Evolutionary conservation across 2,888 invertebrate species (phyloP), one percentile per base, ranked within the genome.

Genomic region (Agapostemon virescens): DNA sequence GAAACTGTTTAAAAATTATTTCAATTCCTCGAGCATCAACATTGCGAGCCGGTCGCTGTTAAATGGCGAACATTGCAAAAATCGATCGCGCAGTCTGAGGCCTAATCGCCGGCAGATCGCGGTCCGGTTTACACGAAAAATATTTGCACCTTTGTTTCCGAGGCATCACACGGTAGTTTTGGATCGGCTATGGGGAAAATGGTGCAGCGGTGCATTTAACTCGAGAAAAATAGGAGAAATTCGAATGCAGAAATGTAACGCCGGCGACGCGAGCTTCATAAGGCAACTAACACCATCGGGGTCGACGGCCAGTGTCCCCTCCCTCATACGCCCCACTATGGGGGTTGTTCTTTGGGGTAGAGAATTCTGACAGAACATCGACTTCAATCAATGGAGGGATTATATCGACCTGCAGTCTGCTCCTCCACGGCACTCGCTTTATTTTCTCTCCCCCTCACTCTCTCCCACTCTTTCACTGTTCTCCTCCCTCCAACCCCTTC

Each of bases 381-480:
- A 77, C 81, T 84, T 82, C 82, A 81, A 86, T 86, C 87, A 86
- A 87, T 84, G 87, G 79, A 79, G 84, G 77, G 78, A 84, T 84
- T 83, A 82, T 75, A 76, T 82, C 75, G 83, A 76, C 66, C 72
- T 66, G 73, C 42, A 74, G 72, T 64, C 49, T 78, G 61, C 67
- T 71, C 26, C 49, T 67, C 61, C 61, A 30, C 38, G 30, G 26
- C 38, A 42, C 13, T 42, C 36, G 26, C 61, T 61, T 30, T 69
- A 30, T 77, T 67, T 42, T 38, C 23, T 13, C 45, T 63, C 20
- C 45, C 45, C 9, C 26, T 69, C 36, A 33, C 30, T 49, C 45
- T 23, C 20, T 5, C 26, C 30, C 26, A 5, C 30, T 7, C 58
- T 30, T 33, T 20, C 20, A n/a, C 49, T n/a, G 49, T 20, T 17